Conservation (phyloP, 1,140 invertebrate genomes). For the Macrobrachium rosenbergii region DNA sequence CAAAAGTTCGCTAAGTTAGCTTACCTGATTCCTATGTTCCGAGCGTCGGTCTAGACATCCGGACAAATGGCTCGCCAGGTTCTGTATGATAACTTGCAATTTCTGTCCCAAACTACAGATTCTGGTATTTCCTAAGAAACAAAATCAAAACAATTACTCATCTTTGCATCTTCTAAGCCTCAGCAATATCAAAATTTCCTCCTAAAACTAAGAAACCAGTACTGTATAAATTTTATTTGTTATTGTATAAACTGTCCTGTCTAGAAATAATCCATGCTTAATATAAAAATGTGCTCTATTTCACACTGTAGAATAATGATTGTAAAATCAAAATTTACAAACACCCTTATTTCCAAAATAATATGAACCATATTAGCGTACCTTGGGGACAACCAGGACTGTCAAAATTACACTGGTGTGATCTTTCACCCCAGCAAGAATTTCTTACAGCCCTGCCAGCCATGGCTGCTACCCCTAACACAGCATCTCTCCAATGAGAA, state of each 20-base stretch:
- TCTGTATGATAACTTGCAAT: no score
- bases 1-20: no score
- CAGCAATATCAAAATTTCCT: neutral
- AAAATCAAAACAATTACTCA: no score
- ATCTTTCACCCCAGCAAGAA: neutral
- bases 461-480: neutral
- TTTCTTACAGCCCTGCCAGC: neutral
- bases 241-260: neutral
- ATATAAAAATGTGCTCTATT: no score
- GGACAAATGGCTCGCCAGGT: no score
- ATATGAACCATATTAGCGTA: neutral
- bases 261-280: neutral
- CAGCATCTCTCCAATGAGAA: neutral
- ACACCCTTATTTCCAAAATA: neutral
- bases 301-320: no score
- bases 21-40: no score
- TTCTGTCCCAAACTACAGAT: no score
- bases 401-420: neutral
- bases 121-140: no score
- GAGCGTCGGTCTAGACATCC: no score
- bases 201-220: neutral
- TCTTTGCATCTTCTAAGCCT: no score
- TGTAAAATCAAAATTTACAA: no score
- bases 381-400: constrained; percentile 2
- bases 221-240: neutral